A percentile compares a stretch with the other conserved stretches of the same genome.
Evolutionary conservation across 2,888 invertebrate genomes (phyloP).

Genomic region (Melanophora roralis): DNA sequence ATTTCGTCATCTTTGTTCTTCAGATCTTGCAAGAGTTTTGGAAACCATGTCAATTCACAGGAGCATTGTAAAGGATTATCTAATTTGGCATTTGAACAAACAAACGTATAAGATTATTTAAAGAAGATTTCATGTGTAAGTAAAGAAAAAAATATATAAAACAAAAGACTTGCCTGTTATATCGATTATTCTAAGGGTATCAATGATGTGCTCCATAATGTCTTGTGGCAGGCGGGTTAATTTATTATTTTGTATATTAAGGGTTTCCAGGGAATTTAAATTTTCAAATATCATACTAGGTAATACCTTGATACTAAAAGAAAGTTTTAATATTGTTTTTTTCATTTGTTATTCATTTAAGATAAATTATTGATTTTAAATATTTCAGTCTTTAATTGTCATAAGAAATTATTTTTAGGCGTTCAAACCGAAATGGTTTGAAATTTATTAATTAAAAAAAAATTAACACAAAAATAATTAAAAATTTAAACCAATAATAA

Average conservation of each 20-base stretch:
- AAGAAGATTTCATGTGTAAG: neutral
- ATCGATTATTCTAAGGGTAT: constrained; percentile 90
- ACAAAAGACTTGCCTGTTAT: constrained; percentile 84
- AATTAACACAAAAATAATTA: no score
- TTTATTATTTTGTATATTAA: constrained; percentile 93
- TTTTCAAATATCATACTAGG: constrained; percentile 92
- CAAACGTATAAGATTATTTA: neutral
- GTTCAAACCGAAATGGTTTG: no score
- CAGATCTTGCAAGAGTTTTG: constrained; percentile 86
- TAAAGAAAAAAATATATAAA: neutral
- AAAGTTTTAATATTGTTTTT: constrained; percentile 45
- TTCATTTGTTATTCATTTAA: constrained; percentile 13
- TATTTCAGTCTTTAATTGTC: no score
- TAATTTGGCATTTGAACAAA: constrained; percentile 71
- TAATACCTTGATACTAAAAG: constrained; percentile 85
- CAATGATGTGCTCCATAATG: constrained; percentile 91
- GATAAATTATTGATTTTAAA: constrained; percentile 5
- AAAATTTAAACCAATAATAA: no score
- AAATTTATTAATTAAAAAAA: no score
- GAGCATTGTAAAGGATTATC: constrained; percentile 93
- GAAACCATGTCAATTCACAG: constrained; percentile 93
- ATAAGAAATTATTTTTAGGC: no score
- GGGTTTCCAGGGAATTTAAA: constrained; percentile 91
- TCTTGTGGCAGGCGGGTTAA: constrained; percentile 89
- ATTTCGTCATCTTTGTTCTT: constrained; percentile 90